Evolutionary conservation across 2,888 invertebrate species (phyloP).

Genomic region (Himalopsyche tibetana): DNA sequence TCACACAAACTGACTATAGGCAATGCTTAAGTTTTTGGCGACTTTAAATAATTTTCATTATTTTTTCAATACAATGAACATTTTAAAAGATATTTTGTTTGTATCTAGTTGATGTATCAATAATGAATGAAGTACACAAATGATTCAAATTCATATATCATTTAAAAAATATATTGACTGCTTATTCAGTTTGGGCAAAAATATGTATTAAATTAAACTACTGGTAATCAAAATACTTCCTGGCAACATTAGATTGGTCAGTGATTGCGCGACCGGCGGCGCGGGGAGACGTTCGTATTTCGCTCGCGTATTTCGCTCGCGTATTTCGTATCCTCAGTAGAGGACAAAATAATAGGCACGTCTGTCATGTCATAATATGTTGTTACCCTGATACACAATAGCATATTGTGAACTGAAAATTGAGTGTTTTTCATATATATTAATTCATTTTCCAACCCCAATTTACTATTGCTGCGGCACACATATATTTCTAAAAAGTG

Average conservation of each 20-base stretch:
- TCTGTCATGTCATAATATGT: conserved; percentile 35
- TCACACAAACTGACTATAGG: too few relatives aligned
- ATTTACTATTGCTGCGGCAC: background rate
- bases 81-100: too few relatives aligned
- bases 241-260: conserved; percentile 15
- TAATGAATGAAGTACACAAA: too few relatives aligned
- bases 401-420: conserved; percentile 23
- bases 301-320: background rate
- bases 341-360: conserved; percentile 35
- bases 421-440: background rate
- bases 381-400: conserved; percentile 18
- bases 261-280: conserved; percentile 38
- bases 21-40: too few relatives aligned
- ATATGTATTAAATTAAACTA: too few relatives aligned
- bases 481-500: conserved; percentile 10
- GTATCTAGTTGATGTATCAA: too few relatives aligned
- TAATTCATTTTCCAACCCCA: background rate
- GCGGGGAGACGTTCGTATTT: background rate
- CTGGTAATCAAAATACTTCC: background rate
- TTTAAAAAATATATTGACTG: background rate
- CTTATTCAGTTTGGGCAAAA: too few relatives aligned
- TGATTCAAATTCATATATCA: too few relatives aligned
- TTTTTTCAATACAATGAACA: too few relatives aligned
- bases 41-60: too few relatives aligned
- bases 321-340: background rate